Evolutionary conservation across 2,797 vertebrate species (phyloP), one percentile per base, ranked within the genome.

Genomic region (Podargus strigoides): DNA sequence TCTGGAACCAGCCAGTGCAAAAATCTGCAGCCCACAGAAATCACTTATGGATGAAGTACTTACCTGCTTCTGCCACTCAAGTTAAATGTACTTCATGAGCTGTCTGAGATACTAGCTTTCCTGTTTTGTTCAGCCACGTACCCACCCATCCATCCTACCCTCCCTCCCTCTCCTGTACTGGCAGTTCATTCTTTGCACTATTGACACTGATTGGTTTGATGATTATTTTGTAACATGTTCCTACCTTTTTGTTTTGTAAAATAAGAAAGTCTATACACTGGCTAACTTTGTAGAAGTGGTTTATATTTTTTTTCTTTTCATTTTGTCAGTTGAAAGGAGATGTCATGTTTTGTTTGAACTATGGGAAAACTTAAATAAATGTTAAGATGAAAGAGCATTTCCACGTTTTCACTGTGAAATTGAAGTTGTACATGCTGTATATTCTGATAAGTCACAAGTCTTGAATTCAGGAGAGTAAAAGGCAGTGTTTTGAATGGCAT

Each of bases 211-310:
- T 82, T 96, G 68, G 62, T 85, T 85, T 85, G 84, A 82, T 90
- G 68, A 78, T 94, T 96, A 89, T 97, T 97, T 97, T 97, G 96
- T 97, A 97, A 97, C 49, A 63, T 90, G 87, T 96, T 97, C 70
- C 60, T 97, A 95, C 87, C 56, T 95, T 97, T 90, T 93, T 94
- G 47, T 96, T 95, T 73, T 98, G 94, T 96, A 93, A 96, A 97
- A 97, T 96, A 95, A 97, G 85, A 79, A 79, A 98, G 98, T 98
- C 98, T 95, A 76, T 85, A 98, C 98, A 98, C 98, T 98, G 98
- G 97, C 93, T 97, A 93, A 97, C 95, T 96, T 94, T 24, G 14
- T 96, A 91, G 85, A 97, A 60, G 46, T 92, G 81, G 10, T 72
- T 89, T 89, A 24, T 50, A 68, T 79, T 32, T 77, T 93, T 96